A percentile compares a stretch with the other conserved stretches of the same genome.
Evolutionary conservation across 2,797 vertebrate species (phyloP).

Genomic region (Acanthurus tractus): DNA sequence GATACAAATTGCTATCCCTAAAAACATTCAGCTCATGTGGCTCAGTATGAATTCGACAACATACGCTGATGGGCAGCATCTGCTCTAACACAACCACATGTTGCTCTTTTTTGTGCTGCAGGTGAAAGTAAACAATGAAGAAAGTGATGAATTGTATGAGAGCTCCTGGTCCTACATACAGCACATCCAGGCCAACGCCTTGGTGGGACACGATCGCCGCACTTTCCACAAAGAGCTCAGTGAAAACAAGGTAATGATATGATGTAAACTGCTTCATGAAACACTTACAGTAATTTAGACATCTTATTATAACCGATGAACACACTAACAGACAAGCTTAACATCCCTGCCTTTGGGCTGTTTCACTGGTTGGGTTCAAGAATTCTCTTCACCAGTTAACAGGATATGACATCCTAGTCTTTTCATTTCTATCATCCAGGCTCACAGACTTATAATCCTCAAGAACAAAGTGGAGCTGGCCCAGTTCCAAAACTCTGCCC

Average conservation of each 20-base stretch:
- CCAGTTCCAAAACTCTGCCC: slow-evolving; percentile 92
- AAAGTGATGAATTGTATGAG: slow-evolving; percentile 92
- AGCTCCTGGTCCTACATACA: slow-evolving; percentile 93
- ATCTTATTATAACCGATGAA: not conserved
- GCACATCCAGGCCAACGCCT: slow-evolving; percentile 61
- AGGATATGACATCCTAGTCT: no score
- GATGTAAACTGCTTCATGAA: not conserved
- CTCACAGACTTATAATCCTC: slow-evolving; percentile 88
- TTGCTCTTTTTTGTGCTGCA: slow-evolving; percentile 55
- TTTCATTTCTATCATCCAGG: slow-evolving; percentile 73
- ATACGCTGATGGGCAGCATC: not conserved
- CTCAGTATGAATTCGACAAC: no score
- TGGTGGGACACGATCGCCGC: slow-evolving; percentile 45
- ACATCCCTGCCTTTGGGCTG: not conserved
- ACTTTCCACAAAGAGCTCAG: slow-evolving; percentile 77
- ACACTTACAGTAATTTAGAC: no score
- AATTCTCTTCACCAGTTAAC: no score
- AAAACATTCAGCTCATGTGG: no score
- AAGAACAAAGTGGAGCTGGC: slow-evolving; percentile 86
- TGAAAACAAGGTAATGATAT: slow-evolving; percentile 79
- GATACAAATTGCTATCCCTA: no score
- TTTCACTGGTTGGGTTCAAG: no score
- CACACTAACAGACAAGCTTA: not conserved
- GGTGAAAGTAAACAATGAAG: slow-evolving; percentile 92
- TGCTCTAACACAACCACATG: not conserved